Conservation (phyloP, 2,888 invertebrate genomes). For the Harpagoxenus sublaevis region DNA sequence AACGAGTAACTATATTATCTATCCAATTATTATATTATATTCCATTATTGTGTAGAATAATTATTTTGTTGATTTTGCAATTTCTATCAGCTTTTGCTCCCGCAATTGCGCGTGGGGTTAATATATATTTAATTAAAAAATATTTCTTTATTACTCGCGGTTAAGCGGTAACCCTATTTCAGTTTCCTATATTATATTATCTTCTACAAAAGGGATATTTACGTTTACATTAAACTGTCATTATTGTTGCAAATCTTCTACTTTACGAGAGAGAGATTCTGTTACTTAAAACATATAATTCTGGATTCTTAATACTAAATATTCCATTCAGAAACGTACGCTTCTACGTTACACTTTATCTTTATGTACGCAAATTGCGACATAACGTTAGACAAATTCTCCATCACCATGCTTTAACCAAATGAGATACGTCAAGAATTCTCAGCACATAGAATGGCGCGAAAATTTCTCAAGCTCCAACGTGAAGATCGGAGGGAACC, state of each 20-base stretch:
- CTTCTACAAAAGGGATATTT: not conserved
- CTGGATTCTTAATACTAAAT: not conserved
- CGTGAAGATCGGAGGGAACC: not conserved
- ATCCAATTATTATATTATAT: not conserved
- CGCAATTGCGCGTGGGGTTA: not conserved
- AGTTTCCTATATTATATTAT: not conserved
- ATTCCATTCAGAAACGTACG: not conserved
- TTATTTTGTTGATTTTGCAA: conserved; percentile 24
- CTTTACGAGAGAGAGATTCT: not conserved
- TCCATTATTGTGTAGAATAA: conserved; percentile 11
- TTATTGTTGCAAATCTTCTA: not conserved
- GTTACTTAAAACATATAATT: not conserved
- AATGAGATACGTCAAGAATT: conserved; percentile 48
- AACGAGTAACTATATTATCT: conserved; percentile 16
- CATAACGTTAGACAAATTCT: conserved; percentile 37
- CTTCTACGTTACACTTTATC: not conserved
- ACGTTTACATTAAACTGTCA: not conserved
- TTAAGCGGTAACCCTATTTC: not conserved
- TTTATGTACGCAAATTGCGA: conserved; percentile 22
- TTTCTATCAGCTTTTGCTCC: not conserved
- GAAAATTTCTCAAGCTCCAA: conserved; percentile 38
- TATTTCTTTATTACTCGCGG: conserved; percentile 18
- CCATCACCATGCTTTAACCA: conserved; percentile 19
- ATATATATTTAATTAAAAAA: conserved; percentile 29
- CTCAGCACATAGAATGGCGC: conserved; percentile 2